phyloP scores from a whole-genome alignment of 2,797 vertebrate genomes.

The Mormyrops boulengeri region DNA sequence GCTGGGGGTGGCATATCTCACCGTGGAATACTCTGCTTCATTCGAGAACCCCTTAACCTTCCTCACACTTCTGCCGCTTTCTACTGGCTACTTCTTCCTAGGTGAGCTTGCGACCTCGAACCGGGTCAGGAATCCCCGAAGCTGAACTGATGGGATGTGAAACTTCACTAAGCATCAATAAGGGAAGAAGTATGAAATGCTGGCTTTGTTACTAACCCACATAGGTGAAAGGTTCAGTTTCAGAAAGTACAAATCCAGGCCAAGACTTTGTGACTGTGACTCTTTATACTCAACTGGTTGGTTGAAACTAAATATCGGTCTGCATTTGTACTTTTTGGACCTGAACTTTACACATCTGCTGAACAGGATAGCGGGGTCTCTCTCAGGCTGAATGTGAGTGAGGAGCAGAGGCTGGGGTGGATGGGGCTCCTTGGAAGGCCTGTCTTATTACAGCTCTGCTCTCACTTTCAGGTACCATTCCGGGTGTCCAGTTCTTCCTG shows the following conservation, averaged over 20 bases:
- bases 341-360: background rate
- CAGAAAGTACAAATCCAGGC: background rate
- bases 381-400: background rate
- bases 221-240: background rate
- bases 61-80: conserved; percentile 87
- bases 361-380: background rate
- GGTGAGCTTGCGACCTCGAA: conserved; percentile 66
- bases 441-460: background rate
- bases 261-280: too few relatives aligned
- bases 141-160: background rate
- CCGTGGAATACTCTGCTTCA: conserved; percentile 81
- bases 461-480: conserved; percentile 71
- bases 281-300: too few relatives aligned
- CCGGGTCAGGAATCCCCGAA: background rate
- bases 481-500: conserved; percentile 89
- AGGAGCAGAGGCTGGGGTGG: background rate
- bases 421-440: background rate
- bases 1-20: conserved; percentile 87
- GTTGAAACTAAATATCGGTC: too few relatives aligned
- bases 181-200: background rate
- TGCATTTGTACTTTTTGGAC: background rate
- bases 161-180: background rate
- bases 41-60: conserved; percentile 88
- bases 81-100: conserved; percentile 90
- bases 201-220: background rate